Evolutionary conservation across 1,140 invertebrate genomes (phyloP).

Genomic region (Drosophila saltans): DNA sequence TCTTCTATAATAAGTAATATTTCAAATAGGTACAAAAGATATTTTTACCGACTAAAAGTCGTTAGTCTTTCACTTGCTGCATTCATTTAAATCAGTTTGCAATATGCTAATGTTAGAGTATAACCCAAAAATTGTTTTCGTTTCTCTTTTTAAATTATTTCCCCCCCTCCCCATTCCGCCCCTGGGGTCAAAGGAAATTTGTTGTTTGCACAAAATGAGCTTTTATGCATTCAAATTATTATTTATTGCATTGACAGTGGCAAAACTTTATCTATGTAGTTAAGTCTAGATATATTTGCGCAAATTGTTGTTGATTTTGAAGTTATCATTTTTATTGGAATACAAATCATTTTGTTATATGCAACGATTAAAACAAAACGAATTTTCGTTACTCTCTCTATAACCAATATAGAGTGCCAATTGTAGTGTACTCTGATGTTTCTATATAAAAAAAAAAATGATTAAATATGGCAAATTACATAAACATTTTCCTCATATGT

Average conservation of each 20-base stretch:
- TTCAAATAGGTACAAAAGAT: too few species aligned
- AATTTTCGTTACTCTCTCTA: neutral
- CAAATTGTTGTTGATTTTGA: neutral
- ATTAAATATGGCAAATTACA: too few species aligned
- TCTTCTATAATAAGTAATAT: too few species aligned
- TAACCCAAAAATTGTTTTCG: neutral
- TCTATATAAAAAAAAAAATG: too few species aligned
- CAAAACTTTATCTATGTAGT: conserved; percentile 50
- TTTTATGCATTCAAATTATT: conserved; percentile 54
- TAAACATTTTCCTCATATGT: too few species aligned
- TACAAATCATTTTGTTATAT: neutral
- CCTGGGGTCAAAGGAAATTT: neutral
- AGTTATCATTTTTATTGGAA: neutral
- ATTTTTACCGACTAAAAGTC: too few species aligned
- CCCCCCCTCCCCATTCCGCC: neutral
- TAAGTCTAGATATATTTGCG: conserved; percentile 7
- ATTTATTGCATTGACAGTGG: conserved; percentile 50
- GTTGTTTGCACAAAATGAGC: conserved; percentile 54
- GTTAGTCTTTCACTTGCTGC: too few species aligned
- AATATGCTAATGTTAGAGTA: neutral
- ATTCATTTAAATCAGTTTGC: too few species aligned
- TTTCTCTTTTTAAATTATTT: conserved; percentile 26
- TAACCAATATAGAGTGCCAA: too few species aligned
- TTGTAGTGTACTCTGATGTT: too few species aligned
- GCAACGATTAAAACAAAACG: neutral